Evolutionary conservation across 2,113 vertebrate genomes (phyloP).

Genomic region (Oncorhynchus kisutch): DNA sequence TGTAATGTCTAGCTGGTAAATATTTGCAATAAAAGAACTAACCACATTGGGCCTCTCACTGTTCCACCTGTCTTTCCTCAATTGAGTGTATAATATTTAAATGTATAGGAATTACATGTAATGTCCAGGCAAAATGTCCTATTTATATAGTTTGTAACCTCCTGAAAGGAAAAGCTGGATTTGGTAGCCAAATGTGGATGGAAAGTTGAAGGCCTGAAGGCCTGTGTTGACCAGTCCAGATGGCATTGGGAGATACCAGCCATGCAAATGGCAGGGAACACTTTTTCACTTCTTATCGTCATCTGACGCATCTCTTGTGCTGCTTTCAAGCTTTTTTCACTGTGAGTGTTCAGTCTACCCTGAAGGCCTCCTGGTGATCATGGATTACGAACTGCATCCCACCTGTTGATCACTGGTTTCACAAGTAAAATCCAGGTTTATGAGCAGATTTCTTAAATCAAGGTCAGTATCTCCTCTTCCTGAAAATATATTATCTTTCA

Average conservation of each 20-base stretch:
- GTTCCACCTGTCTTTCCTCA: background rate
- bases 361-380: slow-evolving; percentile 1
- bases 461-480: slow-evolving; percentile 42
- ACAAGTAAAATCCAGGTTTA: background rate
- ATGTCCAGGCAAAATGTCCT: background rate
- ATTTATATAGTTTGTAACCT: background rate
- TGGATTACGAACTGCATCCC: background rate
- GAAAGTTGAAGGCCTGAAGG: slow-evolving; percentile 29
- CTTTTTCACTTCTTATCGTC: background rate
- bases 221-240: background rate
- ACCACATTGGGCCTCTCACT: background rate
- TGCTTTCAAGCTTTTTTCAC: slow-evolving; percentile 9
- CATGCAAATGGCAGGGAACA: slow-evolving; percentile 54
- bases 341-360: background rate
- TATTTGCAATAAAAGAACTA: background rate
- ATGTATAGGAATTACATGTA: background rate
- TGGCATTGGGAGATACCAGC: slow-evolving; percentile 7
- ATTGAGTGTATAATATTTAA: background rate
- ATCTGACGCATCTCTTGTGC: background rate
- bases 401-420: background rate
- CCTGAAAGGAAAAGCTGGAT: slow-evolving; percentile 32
- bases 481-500: background rate
- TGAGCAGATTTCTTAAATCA: background rate
- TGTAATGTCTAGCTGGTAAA: no score
- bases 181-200: slow-evolving; percentile 62